Evolutionary conservation across 2,797 vertebrate genomes (phyloP).

Genomic region (Enteromius thamalakanensis): DNA sequence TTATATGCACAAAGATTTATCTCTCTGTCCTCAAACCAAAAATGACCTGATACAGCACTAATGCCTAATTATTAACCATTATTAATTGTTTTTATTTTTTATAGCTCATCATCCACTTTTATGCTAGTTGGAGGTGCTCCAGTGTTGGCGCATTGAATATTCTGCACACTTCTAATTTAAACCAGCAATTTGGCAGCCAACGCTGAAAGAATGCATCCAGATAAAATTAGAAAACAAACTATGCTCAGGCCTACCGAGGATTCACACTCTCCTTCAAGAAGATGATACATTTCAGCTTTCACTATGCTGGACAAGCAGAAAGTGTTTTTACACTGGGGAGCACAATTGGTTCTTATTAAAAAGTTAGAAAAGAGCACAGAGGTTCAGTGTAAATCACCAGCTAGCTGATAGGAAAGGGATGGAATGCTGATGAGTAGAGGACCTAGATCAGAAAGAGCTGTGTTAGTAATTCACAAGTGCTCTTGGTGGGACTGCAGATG

Average conservation of each 20-base stretch:
- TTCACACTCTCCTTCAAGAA: not conserved
- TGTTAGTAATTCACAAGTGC: not conserved
- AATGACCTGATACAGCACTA: constrained; percentile 30
- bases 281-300: not conserved
- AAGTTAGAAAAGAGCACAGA: not conserved
- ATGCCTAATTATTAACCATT: constrained; percentile 30
- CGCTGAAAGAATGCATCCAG: constrained; percentile 35
- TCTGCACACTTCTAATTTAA: constrained; percentile 56
- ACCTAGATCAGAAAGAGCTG: not conserved
- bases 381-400: constrained; percentile 3
- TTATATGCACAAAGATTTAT: constrained; percentile 28
- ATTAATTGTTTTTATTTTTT: constrained; percentile 45
- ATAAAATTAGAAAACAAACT: constrained; percentile 55
- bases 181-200: constrained; percentile 32
- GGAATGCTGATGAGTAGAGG: constrained; percentile 11
- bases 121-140: constrained; percentile 19
- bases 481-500: not conserved
- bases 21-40: constrained; percentile 37
- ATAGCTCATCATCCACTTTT: constrained; percentile 24
- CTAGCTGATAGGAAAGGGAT: not conserved
- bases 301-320: not conserved
- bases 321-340: constrained; percentile 1
- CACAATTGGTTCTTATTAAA: not conserved
- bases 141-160: not conserved
- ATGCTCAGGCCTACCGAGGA: not conserved